Base-by-base conservation (phyloP, 2,113 vertebrate species). In the Clinocottus analis region DNA sequence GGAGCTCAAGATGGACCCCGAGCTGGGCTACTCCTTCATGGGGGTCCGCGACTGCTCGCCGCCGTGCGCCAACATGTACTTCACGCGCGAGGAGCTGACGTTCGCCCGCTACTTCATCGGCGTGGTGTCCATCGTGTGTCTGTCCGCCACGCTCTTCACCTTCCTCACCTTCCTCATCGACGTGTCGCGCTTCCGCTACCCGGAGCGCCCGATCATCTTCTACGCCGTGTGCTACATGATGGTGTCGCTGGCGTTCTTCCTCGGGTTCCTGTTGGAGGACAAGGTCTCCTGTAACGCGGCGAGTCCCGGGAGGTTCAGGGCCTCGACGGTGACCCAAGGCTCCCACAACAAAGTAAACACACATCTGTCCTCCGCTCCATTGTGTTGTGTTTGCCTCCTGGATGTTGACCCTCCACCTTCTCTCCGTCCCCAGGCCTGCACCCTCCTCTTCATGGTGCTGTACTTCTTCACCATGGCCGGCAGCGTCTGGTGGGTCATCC, bases 161-260 rank as follows among this genome's bases (percentile, higher is more conserved):
- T 99, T 99, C 94, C 94, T 99, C 41, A 99, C 98, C 7, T 99
- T 99, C 87, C 96, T 99, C 83, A 99, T 99, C 12, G 98, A 99
- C 33, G 96, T 99, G 75, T 96, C 96, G 0, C 94, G 98, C 39
- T 99, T 99, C 89, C 97, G 97, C 86, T 99, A 99, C 83, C 98
- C 98, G 0, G 98, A 99, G 91, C 93, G 98, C 2, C 98, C 98
- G 0, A 99, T 99, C 31, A 97, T 99, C 77, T 99, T 99, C 90
- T 99, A 99, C 49, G 97, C 98, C 0, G 97, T 99, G 82, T 99
- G 98, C 94, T 99, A 99, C 95, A 99, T 99, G 98, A 99, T 99
- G 97, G 98, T 99, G 55, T 98, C 98, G 0, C 87, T 99, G 68
- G 96, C 97, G 64, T 99, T 98, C 94, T 98, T 99, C 92, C 95